These are phyloP conservation scores for Drosophila rhopaloa DNA, from an alignment of 1,140 invertebrate genomes.

Conservation along the genomic window DNA sequence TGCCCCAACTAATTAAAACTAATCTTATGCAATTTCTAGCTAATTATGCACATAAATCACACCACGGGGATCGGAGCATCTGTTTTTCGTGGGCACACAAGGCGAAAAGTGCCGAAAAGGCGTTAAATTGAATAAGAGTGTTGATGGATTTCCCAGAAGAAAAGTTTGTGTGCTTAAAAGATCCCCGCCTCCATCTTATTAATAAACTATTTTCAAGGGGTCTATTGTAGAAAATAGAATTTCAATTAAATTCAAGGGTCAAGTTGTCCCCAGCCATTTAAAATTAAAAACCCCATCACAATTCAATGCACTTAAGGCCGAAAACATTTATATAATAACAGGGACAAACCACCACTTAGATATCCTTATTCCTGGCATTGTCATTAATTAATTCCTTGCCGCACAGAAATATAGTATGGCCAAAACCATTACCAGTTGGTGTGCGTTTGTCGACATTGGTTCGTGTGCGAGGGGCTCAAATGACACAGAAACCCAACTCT, in stretches of 20 bases:
- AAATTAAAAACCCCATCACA: conserved; percentile 2
- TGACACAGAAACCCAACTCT: conserved; percentile 54
- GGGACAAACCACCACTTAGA: conserved; percentile 29
- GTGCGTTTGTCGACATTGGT: conserved; percentile 4
- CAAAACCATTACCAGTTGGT: conserved; percentile 30
- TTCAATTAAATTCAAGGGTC: not conserved
- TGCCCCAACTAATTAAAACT: conserved; percentile 65
- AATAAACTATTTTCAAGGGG: not conserved
- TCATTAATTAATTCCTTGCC: conserved; percentile 35
- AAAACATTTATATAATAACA: conserved; percentile 44
- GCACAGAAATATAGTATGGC: conserved; percentile 39
- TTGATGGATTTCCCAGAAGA: not conserved
- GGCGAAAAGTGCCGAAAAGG: conserved; percentile 4
- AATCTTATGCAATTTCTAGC: conserved; percentile 53
- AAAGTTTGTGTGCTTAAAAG: not conserved
- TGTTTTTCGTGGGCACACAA: not conserved
- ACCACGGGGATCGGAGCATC: not conserved
- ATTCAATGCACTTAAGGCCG: conserved; percentile 8
- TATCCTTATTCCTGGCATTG: conserved; percentile 19
- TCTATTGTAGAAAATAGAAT: not conserved
- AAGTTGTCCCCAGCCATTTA: not conserved
- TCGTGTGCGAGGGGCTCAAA: conserved; percentile 18
- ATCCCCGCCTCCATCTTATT: no score
- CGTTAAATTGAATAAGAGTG: conserved; percentile 22
- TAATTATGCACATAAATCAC: conserved; percentile 47